These are phyloP conservation scores for Tichodroma muraria DNA, from an alignment of 2,113 vertebrate genomes.

Conservation along the genomic window DNA sequence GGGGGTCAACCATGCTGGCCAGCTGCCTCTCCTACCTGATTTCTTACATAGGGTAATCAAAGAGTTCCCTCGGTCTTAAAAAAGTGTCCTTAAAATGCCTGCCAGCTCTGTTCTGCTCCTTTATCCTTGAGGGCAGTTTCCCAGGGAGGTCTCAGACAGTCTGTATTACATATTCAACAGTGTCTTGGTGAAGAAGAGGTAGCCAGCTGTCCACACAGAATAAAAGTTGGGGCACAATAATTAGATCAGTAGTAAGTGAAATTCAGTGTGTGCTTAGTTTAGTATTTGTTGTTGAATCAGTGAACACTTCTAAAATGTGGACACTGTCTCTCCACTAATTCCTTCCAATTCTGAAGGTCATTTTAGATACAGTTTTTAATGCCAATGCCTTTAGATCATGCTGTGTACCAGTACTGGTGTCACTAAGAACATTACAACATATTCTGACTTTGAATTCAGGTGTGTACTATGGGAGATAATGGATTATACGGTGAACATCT, in stretches of 20 bases:
- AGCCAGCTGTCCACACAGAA: not conserved
- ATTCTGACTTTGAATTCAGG: not conserved
- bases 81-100: not conserved
- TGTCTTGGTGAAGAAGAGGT: not conserved
- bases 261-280: not conserved
- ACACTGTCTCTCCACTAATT: not conserved
- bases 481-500: not conserved
- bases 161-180: not conserved
- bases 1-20: not conserved
- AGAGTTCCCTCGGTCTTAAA: not conserved
- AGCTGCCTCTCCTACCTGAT: not conserved
- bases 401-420: not conserved
- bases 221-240: not conserved
- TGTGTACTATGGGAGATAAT: not conserved
- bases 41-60: not conserved
- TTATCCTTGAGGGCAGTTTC: not conserved
- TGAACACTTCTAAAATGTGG: not conserved
- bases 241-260: not conserved
- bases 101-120: not conserved
- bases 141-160: not conserved
- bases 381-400: not conserved
- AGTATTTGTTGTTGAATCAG: not conserved
- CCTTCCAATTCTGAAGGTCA: not conserved
- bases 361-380: not conserved
- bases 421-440: not conserved